A percentile compares a stretch with the other conserved stretches of the same genome.
Evolutionary conservation across 2,797 vertebrate species (phyloP).

Genomic region (Myiotriccus ornatus): DNA sequence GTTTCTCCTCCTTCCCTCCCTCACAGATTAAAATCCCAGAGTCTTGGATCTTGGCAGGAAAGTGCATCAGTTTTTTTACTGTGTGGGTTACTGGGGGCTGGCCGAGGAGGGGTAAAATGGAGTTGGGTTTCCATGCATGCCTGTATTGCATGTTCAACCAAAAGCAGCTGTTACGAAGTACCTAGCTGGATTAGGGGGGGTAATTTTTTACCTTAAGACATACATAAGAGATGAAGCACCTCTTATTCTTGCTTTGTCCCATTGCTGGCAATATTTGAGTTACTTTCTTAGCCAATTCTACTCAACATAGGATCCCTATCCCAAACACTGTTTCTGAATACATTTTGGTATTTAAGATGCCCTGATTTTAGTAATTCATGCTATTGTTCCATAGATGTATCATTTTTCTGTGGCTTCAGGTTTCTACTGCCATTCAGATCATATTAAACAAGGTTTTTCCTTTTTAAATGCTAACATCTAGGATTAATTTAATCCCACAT

Average conservation of each 20-base stretch:
- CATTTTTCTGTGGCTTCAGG: constrained; percentile 37
- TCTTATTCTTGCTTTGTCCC: not conserved
- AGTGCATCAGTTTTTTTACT: not conserved
- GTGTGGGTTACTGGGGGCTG: not conserved
- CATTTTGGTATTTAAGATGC: not conserved
- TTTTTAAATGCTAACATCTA: constrained; percentile 53
- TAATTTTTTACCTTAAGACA: not conserved
- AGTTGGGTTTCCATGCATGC: not conserved
- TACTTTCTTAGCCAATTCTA: not conserved
- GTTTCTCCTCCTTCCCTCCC: not conserved
- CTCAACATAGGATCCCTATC: not conserved
- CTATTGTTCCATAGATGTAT: constrained; percentile 27
- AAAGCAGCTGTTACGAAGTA: not conserved
- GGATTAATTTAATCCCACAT: constrained; percentile 64
- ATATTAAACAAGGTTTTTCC: constrained; percentile 37
- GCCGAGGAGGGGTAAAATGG: not conserved
- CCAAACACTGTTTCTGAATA: not conserved
- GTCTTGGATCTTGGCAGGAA: not conserved
- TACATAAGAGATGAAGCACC: not conserved
- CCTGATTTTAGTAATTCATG: not conserved
- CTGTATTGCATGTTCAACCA: not conserved
- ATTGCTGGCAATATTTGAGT: not conserved
- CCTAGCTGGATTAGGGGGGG: not conserved
- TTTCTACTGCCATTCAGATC: constrained; percentile 44
- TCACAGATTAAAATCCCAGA: not conserved